Base-by-base conservation (phyloP, 2,797 vertebrate genomes). In the Lemur catta region DNA sequence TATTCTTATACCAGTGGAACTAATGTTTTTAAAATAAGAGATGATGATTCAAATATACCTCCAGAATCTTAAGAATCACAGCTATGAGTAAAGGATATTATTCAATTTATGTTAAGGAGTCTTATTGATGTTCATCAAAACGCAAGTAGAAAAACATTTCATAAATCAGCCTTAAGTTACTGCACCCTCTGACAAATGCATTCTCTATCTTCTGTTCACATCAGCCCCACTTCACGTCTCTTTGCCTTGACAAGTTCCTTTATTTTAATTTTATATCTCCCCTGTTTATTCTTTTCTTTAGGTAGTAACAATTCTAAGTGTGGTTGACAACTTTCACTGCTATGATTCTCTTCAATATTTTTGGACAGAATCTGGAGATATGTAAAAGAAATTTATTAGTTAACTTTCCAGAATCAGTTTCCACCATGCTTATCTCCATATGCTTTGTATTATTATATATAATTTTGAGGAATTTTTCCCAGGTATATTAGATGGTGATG, bases 401-500 rank as follows among this genome's bases (percentile, higher is more conserved):
- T 96, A 71, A 67, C 33, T 90, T 92, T 93, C 12, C 71, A 74
- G 46, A 93, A 67, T 74, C 41, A 48, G 20, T 93, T 87, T 89
- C n/a, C 41, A 80, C 30, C 13, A 48, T 74, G 28, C 43, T 96
- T 76, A 81, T 65, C 24, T 90, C 72, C 17, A 43, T 81, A 38
- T 85, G 63, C 11, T 95, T 89, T 91, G 11, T 63, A 79, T 93
- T 94, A 72, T 91, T 96, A 18, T 85, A 18, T 79, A 78, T 90
- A 84, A 52, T 55, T 71, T 84, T 92, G n/a, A 43, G 18, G 82
- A 89, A 80, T 91, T 95, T 96, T 22, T 63, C 30, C 46, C 59
- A 88, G 14, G n/a, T 61, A 26, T 87, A 50, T 84, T 84, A 41
- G 41, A 85, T 94, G 35, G 38, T 59, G 28, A 61, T 81, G 43